Conservation (phyloP, 2,888 invertebrate genomes). For the Pomacea canaliculata region DNA sequence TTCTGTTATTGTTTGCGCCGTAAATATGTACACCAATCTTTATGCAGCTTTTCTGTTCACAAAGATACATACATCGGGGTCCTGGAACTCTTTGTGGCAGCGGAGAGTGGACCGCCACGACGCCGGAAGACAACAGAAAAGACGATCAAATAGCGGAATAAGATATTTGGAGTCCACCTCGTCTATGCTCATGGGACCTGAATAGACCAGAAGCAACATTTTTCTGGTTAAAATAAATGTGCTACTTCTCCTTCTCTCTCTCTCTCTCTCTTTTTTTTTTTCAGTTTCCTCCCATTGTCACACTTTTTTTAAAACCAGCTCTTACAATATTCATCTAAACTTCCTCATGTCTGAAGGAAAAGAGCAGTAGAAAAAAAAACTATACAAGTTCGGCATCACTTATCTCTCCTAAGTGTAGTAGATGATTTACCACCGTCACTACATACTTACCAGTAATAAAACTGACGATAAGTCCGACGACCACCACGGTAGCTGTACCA, state of each 20-base stretch:
- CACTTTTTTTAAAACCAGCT: too few relatives aligned
- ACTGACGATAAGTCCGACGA: constrained; percentile 44
- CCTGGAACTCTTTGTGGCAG: constrained; percentile 36
- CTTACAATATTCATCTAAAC: too few relatives aligned
- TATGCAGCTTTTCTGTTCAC: too few relatives aligned
- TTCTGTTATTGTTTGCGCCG: too few relatives aligned
- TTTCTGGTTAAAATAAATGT: not conserved
- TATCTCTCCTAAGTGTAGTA: too few relatives aligned
- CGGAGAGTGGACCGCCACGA: constrained; percentile 26
- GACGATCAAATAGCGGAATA: constrained; percentile 47
- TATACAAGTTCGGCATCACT: too few relatives aligned
- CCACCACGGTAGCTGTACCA: constrained; percentile 45
- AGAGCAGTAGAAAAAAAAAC: too few relatives aligned
- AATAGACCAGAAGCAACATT: not conserved
- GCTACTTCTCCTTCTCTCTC: not conserved
- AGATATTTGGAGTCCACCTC: constrained; percentile 46
- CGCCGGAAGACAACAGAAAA: constrained; percentile 44
- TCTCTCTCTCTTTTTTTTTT: not conserved
- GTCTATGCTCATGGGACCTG: constrained; percentile 33
- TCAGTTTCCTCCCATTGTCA: not conserved
- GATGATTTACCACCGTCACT: not conserved
- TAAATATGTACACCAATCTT: too few relatives aligned
- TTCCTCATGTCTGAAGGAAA: too few relatives aligned
- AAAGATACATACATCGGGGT: constrained; percentile 32
- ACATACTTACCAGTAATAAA: constrained; percentile 17